Evolutionary conservation across 2,888 invertebrate species (phyloP), one percentile per base, ranked within the genome.

Genomic region (Mythimna impura): DNA sequence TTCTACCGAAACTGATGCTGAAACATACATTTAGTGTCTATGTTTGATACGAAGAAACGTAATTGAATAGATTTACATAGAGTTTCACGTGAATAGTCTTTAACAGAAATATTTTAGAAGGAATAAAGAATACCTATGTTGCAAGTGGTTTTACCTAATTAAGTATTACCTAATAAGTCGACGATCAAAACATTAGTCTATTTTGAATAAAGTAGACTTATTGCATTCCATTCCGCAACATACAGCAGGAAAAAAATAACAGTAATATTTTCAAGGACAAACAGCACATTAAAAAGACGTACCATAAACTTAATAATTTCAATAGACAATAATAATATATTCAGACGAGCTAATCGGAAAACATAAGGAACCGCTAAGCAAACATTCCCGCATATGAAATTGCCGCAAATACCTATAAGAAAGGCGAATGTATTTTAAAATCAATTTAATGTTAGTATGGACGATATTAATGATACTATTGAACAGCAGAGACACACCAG

Each of bases 401-500:
- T 60, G 68, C 68, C 54, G 67, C 57, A 36, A 76, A 76, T 73
- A 65, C 66, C 17, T 76, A 78, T 66, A 77, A 65, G 74, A 82
- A 71, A 83, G 84, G 76, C 73, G 61, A 76, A 78, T 82, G 76
- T 84, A 85, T 87, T 88, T 87, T 84, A 83, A 85, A 87, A 88
- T 86, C 87, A 85, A 85, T 85, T 87, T 87, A 82, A 81, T 84
- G 82, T 82, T 80, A 81, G 80, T 83, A 86, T 79, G 79, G 77
- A 66, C 73, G 84, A 89, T 91, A 93, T 92, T 92, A 91, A 93
- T 93, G 90, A 89, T 84, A 81, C 86, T 86, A 91, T 88, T 91
- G 91, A 92, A 85, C 85, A 86, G 84, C 79, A 73, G 84, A 83
- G 91, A 91, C 90, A 84, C 81, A 81, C 84, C 89, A 89, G 90